phyloP scores from a whole-genome alignment of 2,888 invertebrate species.

The Aricia artaxerxes region DNA sequence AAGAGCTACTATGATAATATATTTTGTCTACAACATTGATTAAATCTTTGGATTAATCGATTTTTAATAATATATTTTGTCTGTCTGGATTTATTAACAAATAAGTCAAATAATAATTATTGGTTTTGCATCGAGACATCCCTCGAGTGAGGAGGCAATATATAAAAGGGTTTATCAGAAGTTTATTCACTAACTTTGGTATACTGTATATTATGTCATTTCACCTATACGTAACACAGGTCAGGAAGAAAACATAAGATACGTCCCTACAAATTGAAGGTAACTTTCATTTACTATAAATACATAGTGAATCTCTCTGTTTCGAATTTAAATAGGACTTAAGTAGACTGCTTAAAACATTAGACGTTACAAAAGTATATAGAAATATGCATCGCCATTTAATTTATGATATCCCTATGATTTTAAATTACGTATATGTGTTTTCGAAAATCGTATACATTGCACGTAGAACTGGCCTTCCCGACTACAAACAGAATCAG shows the following conservation, averaged over 20 bases:
- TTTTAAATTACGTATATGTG: constrained; percentile 79
- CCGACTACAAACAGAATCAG: constrained; percentile 62
- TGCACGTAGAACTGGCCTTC: constrained; percentile 80
- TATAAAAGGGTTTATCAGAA: constrained; percentile 39
- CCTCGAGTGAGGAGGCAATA: constrained; percentile 33
- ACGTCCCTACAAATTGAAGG: constrained; percentile 67
- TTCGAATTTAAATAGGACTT: constrained; percentile 51
- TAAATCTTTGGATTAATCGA: no score
- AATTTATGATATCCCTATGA: constrained; percentile 75
- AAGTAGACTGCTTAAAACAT: constrained; percentile 28
- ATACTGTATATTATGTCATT: constrained; percentile 72
- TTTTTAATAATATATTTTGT: no score
- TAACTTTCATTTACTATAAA: constrained; percentile 73
- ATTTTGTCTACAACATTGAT: no score
- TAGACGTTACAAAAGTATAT: constrained; percentile 62
- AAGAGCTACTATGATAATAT: not conserved
- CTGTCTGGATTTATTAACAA: not conserved
- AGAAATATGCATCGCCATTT: constrained; percentile 66
- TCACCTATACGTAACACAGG: constrained; percentile 60
- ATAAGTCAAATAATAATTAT: constrained; percentile 11
- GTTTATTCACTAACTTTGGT: constrained; percentile 79
- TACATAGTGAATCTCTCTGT: constrained; percentile 57
- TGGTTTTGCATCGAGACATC: constrained; percentile 29
- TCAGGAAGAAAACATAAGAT: constrained; percentile 50
- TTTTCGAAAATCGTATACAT: constrained; percentile 81